phyloP scores from a whole-genome alignment of 2,797 vertebrate genomes.

The Manis crassicaudata region DNA sequence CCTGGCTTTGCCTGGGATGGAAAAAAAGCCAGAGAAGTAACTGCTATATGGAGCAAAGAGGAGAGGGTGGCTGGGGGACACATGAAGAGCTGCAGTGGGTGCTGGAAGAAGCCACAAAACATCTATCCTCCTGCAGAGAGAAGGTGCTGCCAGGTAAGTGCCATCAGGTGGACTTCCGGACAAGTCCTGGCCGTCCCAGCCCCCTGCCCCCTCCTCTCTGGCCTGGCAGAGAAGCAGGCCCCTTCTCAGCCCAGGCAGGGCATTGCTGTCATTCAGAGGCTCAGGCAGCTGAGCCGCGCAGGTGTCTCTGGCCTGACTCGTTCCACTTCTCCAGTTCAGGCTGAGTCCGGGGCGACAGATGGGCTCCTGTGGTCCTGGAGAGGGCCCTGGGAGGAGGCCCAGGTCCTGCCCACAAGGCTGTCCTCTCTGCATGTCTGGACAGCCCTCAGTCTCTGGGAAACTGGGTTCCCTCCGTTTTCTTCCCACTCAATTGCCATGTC shows the following conservation, averaged over 20 bases:
- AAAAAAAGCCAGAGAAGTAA: not conserved
- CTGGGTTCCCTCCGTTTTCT: not conserved
- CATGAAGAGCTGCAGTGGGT: not conserved
- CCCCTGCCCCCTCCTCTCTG: not conserved
- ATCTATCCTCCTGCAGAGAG: not conserved
- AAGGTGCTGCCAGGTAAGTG: not conserved
- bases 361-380: not conserved
- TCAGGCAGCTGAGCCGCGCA: not conserved
- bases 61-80: not conserved
- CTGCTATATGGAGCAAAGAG: not conserved
- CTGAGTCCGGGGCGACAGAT: not conserved
- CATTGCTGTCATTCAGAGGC: accelerated
- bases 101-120: not conserved
- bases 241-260: not conserved
- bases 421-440: not conserved
- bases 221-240: not conserved
- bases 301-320: not conserved
- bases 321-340: not conserved
- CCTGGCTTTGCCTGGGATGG: not conserved
- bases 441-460: no score
- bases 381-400: not conserved
- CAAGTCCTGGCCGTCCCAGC: not conserved
- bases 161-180: accelerated
- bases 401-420: not conserved
- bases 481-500: not conserved